Conservation (phyloP, 2,113 vertebrate species). For the Crotalus tigris region DNA sequence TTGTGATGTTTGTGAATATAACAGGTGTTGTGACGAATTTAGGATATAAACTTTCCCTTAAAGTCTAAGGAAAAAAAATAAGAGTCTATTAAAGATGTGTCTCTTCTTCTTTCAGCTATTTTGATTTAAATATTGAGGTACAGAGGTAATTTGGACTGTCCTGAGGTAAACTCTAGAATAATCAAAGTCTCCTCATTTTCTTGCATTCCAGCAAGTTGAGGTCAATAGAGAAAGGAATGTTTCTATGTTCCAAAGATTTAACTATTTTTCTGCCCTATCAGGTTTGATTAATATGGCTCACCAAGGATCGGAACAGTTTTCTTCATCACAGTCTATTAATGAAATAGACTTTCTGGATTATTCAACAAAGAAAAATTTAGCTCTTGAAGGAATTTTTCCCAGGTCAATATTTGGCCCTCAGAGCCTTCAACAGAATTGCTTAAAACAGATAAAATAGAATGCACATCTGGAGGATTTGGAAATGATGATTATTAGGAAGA, state of each 20-base stretch:
- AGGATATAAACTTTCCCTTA: neutral
- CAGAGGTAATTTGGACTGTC: no score
- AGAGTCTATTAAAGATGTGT: no score
- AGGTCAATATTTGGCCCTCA: neutral
- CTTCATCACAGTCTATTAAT: neutral
- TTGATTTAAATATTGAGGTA: no score
- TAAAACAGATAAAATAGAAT: neutral
- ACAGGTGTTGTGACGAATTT: neutral
- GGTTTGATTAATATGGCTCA: neutral
- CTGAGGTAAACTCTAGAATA: no score
- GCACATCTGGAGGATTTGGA: neutral
- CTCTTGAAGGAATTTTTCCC: neutral
- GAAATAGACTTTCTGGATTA: neutral
- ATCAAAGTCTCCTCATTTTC: no score
- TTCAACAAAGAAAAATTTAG: neutral
- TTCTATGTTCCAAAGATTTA: neutral
- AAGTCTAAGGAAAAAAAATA: no score
- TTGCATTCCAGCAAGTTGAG: no score
- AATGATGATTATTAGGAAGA: neutral
- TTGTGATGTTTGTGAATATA: neutral
- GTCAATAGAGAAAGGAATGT: no score
- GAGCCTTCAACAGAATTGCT: neutral
- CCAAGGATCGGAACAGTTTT: neutral
- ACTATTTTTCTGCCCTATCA: neutral
- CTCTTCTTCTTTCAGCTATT: no score